phyloP scores from a whole-genome alignment of 2,113 vertebrate genomes.

The Centropus bengalensis region DNA sequence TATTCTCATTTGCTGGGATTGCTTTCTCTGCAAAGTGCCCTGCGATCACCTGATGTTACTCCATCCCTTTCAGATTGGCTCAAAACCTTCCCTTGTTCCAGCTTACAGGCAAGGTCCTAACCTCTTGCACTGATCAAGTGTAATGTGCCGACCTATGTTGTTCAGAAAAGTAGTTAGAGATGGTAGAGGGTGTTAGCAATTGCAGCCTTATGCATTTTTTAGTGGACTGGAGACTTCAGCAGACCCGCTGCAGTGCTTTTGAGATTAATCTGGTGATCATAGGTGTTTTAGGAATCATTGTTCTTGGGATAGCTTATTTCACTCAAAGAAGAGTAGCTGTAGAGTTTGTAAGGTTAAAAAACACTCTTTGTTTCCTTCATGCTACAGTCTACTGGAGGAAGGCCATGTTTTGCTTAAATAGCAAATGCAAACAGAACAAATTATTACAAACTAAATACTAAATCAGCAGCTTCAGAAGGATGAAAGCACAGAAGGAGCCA shows the following conservation, averaged over 20 bases:
- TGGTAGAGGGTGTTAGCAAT: background rate
- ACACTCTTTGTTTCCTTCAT: background rate
- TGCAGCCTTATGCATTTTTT: constrained; percentile 9
- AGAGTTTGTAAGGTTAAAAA: background rate
- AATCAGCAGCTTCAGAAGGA: background rate
- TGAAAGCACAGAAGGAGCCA: background rate
- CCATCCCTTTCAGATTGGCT: background rate
- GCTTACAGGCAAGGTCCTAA: background rate
- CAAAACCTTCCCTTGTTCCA: background rate
- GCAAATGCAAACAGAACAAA: background rate
- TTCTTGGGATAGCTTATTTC: background rate
- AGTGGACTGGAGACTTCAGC: background rate
- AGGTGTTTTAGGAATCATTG: background rate
- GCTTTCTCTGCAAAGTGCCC: constrained; percentile 11
- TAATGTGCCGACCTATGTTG: constrained; percentile 41
- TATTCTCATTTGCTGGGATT: background rate
- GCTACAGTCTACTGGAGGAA: background rate
- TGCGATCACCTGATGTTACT: background rate
- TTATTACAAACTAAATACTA: background rate
- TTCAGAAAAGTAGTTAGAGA: constrained; percentile 35
- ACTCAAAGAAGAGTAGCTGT: background rate
- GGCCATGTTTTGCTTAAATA: background rate
- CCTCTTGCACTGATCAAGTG: constrained; percentile 21
- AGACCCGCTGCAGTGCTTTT: background rate
- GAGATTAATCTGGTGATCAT: background rate